Conservation (phyloP, 2,113 vertebrate species). For the Xyliphius kryptos region DNA sequence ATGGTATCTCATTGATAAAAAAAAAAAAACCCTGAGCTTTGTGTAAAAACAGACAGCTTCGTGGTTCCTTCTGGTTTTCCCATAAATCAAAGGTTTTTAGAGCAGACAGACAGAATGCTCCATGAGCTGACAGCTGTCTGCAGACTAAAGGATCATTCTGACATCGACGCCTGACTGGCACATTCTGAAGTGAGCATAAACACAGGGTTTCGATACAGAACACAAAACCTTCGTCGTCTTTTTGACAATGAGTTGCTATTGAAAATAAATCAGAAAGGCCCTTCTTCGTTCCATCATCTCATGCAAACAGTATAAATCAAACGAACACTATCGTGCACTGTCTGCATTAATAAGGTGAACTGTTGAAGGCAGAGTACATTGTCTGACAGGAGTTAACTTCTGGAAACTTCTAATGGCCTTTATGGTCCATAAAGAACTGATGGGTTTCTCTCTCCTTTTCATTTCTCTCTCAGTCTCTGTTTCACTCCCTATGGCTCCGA, state of each 20-base stretch:
- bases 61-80: slow-evolving; percentile 28
- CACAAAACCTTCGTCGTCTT: neutral
- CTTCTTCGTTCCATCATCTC: neutral
- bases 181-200: neutral
- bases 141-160: slow-evolving; percentile 40
- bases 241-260: neutral
- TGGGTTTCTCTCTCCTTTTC: slow-evolving; percentile 20
- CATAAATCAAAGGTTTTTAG: slow-evolving; percentile 37
- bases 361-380: slow-evolving; percentile 11
- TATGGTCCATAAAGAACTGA: slow-evolving; percentile 36
- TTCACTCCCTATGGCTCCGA: slow-evolving; percentile 18
- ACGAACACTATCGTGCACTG: neutral
- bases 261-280: slow-evolving; percentile 3
- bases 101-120: slow-evolving; percentile 19
- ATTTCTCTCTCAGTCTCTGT: slow-evolving; percentile 22
- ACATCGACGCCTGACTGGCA: slow-evolving; percentile 39
- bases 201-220: neutral
- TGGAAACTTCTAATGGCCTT: slow-evolving; percentile 41
- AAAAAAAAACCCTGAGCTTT: slow-evolving; percentile 25
- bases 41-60: slow-evolving; percentile 32
- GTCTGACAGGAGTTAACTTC: slow-evolving; percentile 31
- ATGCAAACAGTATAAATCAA: slow-evolving; percentile 2
- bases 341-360: slow-evolving; percentile 3
- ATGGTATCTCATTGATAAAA: slow-evolving; percentile 38
- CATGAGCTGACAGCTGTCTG: slow-evolving; percentile 39